Conservation (phyloP, 2,888 invertebrate genomes). For the Dicranocentrus wangi region DNA sequence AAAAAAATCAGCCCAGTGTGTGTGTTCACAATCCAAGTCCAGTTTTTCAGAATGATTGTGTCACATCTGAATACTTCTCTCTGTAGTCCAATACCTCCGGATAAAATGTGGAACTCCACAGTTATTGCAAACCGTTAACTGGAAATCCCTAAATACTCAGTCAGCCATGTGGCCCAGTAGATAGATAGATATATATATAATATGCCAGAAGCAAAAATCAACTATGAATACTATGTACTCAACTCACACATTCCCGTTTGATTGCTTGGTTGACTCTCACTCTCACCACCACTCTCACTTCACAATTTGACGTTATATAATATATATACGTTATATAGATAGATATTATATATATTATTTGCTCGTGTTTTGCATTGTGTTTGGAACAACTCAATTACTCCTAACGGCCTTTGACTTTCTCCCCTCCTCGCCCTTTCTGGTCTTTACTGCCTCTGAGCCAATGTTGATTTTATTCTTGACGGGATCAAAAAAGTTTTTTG, state of each 20-base stretch:
- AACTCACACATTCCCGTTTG: constrained; percentile 20
- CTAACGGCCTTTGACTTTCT: constrained; percentile 29
- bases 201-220: no score
- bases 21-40: no score
- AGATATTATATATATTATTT: constrained; percentile 28
- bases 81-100: no score
- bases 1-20: no score
- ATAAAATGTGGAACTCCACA: no score
- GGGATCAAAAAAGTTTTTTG: constrained; percentile 26
- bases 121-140: no score
- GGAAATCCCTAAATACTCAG: no score
- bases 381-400: constrained; percentile 53
- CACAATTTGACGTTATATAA: constrained; percentile 1
- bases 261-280: constrained; percentile 27
- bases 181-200: no score
- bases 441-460: not conserved
- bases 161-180: no score
- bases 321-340: not conserved
- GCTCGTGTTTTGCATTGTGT: constrained; percentile 31
- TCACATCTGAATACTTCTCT: no score
- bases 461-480: constrained; percentile 30
- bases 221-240: not conserved
- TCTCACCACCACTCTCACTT: constrained; percentile 24
- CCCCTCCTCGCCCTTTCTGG: constrained; percentile 29
- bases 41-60: no score